Evolutionary conservation across 2,797 vertebrate genomes (phyloP).

Genomic region (Pipistrellus pygmaeus): DNA sequence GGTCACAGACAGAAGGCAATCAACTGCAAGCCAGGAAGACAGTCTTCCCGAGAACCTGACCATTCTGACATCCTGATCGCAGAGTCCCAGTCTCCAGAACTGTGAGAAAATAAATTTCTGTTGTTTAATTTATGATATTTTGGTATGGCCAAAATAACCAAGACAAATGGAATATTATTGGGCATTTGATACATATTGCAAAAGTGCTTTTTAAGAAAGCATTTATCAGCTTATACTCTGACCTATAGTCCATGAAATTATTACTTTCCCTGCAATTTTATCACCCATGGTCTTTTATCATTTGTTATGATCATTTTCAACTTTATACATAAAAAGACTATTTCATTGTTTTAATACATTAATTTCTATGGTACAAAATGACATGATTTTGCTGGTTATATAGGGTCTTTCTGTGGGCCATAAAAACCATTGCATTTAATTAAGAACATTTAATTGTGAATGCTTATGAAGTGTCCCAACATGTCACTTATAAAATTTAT

Average conservation of each 20-base stretch:
- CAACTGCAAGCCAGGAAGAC: not conserved
- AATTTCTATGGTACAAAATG: constrained; percentile 2
- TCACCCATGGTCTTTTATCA: constrained; percentile 21
- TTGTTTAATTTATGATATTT: not conserved
- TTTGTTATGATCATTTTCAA: constrained; percentile 2
- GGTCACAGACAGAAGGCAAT: not conserved
- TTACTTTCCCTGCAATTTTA: not conserved
- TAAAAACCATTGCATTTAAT: not conserved
- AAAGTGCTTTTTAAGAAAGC: constrained; percentile 15
- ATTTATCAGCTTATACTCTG: not conserved
- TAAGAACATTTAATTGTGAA: not conserved
- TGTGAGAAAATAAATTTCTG: not conserved
- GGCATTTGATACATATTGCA: not conserved
- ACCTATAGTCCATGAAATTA: not conserved
- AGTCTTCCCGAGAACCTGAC: not conserved
- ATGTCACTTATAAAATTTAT: not conserved
- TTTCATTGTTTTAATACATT: constrained; percentile 6
- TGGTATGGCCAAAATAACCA: not conserved
- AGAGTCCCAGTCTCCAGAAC: not conserved
- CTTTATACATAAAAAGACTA: not conserved
- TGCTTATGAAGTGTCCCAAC: not conserved
- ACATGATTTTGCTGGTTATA: not conserved
- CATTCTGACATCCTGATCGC: not conserved
- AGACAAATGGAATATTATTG: not conserved
- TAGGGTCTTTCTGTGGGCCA: not conserved